Percentiles rank a stretch among this genome's conserved stretches.
Evolutionary conservation across 2,113 vertebrate genomes (phyloP).

Genomic region (Papio anubis): DNA sequence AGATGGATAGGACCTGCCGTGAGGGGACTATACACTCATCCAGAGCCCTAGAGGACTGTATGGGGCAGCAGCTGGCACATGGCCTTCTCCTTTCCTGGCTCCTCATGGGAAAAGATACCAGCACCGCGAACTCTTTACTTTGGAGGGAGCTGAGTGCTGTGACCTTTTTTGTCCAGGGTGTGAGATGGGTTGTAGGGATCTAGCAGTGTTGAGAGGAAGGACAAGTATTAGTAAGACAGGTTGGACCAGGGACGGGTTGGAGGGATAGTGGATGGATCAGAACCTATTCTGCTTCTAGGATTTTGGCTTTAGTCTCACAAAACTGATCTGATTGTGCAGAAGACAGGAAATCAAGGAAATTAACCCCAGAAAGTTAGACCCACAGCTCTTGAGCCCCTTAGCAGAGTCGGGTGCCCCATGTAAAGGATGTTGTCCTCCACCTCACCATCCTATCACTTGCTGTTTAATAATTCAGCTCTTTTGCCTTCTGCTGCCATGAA

Average conservation of each 20-base stretch:
- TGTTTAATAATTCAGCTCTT: background rate
- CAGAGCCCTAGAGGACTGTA: background rate
- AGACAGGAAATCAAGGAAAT: background rate
- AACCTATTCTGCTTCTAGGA: background rate
- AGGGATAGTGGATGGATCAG: background rate
- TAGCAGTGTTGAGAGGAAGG: background rate
- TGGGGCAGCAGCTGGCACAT: background rate
- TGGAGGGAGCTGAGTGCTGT: background rate
- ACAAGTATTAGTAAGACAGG: background rate
- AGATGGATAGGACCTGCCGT: background rate
- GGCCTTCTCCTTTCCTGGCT: background rate
- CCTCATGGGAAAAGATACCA: background rate
- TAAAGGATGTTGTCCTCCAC: background rate
- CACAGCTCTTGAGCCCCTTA: background rate
- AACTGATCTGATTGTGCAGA: background rate
- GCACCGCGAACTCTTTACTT: background rate
- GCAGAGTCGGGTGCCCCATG: background rate
- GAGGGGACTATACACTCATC: background rate
- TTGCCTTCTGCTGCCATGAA: slow-evolving; percentile 7
- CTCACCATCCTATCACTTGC: background rate
- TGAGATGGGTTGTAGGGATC: background rate
- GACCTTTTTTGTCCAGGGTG: background rate
- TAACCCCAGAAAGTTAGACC: background rate
- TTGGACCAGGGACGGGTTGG: background rate
- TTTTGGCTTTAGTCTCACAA: background rate